Evolutionary conservation across 2,888 invertebrate genomes (phyloP).

Genomic region (Atherix ibis): DNA sequence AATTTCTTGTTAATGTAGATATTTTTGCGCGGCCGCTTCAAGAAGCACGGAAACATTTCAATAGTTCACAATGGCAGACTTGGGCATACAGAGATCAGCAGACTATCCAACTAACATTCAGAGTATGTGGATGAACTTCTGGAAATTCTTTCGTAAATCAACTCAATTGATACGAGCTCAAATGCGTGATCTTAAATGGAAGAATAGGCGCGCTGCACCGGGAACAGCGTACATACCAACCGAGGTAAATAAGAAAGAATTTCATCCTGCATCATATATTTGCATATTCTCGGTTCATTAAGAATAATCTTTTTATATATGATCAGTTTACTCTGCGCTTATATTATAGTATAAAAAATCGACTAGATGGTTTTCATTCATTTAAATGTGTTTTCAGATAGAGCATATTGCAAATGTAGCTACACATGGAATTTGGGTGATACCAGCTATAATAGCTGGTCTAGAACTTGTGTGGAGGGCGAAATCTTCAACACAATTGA

Average conservation of each 20-base stretch:
- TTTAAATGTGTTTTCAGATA: slow-evolving; percentile 33
- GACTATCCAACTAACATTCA: too few relatives aligned
- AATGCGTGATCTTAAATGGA: slow-evolving; percentile 48
- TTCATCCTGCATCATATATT: too few relatives aligned
- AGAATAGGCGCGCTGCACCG: slow-evolving; percentile 56
- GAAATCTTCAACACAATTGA: slow-evolving; percentile 52
- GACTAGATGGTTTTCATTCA: neutral
- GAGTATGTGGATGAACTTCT: slow-evolving; percentile 23
- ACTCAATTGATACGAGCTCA: slow-evolving; percentile 17
- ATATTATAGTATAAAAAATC: neutral
- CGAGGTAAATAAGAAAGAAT: slow-evolving; percentile 37
- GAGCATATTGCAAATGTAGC: slow-evolving; percentile 86
- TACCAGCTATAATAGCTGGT: slow-evolving; percentile 69
- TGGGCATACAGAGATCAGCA: too few relatives aligned
- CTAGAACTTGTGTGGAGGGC: slow-evolving; percentile 60
- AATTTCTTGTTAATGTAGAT: too few relatives aligned
- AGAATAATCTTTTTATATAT: too few relatives aligned
- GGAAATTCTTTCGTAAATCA: slow-evolving; percentile 17
- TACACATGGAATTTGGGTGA: slow-evolving; percentile 79
- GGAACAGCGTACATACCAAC: slow-evolving; percentile 78
- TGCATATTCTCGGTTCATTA: too few relatives aligned
- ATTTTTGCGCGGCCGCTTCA: too few relatives aligned
- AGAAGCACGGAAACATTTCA: too few relatives aligned
- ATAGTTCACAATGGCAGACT: too few relatives aligned
- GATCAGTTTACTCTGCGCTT: neutral